Evolutionary conservation across 1,140 invertebrate genomes (phyloP).

Genomic region (Brachionus manjavacas): DNA sequence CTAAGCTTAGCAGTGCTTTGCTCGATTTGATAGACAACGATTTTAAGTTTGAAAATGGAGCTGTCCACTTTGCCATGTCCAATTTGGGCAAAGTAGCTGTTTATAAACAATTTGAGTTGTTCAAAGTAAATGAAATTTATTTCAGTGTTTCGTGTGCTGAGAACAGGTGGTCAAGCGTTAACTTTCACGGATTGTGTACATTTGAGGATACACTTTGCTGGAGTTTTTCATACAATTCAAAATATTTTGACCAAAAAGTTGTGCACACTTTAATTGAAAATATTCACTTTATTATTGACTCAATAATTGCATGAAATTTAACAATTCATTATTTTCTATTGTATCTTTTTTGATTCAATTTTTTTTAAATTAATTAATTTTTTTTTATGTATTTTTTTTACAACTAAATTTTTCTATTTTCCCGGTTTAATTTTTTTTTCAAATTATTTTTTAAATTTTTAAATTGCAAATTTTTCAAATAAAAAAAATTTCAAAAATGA

Average conservation of each 20-base stretch:
- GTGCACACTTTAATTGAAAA: background rate
- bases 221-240: constrained; percentile 12
- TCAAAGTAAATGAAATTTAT: constrained; percentile 9
- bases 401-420: too few species aligned
- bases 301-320: background rate
- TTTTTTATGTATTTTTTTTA: too few species aligned
- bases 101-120: background rate
- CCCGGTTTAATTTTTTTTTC: too few species aligned
- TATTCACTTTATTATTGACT: constrained; percentile 12
- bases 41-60: constrained; percentile 15
- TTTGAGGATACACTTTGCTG: constrained; percentile 1
- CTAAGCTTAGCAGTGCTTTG: background rate
- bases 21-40: background rate
- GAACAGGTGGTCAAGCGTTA: background rate
- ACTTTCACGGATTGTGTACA: constrained; percentile 3
- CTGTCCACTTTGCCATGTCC: background rate
- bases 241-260: background rate
- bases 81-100: background rate
- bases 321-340: background rate
- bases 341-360: background rate
- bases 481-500: too few species aligned
- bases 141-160: background rate
- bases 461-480: too few species aligned
- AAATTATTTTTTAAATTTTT: too few species aligned
- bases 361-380: background rate